Conservation (phyloP, 2,113 vertebrate species). For the Leucosticte australis region DNA sequence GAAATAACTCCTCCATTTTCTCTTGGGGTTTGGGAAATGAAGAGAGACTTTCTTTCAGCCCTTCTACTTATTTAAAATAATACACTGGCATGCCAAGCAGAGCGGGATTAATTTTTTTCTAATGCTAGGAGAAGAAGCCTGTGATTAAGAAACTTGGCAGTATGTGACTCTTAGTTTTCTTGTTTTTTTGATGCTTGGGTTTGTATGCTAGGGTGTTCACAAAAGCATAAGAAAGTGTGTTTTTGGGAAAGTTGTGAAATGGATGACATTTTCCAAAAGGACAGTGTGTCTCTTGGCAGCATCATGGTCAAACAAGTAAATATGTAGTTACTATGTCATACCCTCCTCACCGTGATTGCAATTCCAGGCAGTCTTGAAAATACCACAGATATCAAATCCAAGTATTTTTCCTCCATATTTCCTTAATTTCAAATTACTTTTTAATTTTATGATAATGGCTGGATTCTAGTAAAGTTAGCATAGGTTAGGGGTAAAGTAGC, state of each 20-base stretch:
- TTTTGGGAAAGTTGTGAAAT: constrained; percentile 4
- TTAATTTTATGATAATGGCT: not conserved
- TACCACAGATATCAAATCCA: not conserved
- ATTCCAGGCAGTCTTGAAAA: not conserved
- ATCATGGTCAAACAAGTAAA: constrained; percentile 19
- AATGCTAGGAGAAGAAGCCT: not conserved
- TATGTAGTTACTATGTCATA: not conserved
- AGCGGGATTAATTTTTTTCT: not conserved
- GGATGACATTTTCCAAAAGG: constrained; percentile 4
- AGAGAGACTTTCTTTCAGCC: constrained; percentile 7
- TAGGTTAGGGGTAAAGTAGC: not conserved
- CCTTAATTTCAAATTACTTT: not conserved
- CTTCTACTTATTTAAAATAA: constrained; percentile 9
- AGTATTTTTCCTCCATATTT: not conserved
- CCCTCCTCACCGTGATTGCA: not conserved
- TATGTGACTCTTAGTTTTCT: not conserved
- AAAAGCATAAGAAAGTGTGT: not conserved
- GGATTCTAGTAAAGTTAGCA: not conserved
- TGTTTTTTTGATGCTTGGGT: not conserved
- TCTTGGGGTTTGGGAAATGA: constrained; percentile 12
- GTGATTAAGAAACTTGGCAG: not conserved
- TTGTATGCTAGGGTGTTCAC: not conserved
- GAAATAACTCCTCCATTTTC: constrained; percentile 29
- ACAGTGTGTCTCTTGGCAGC: constrained; percentile 29
- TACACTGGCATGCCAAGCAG: not conserved